Percentiles rank a stretch among this genome's conserved stretches.
Conservation (phyloP, 37 sponge, comb jelly and placozoan genomes). For the Chondrilla cf. caribensis region DNA sequence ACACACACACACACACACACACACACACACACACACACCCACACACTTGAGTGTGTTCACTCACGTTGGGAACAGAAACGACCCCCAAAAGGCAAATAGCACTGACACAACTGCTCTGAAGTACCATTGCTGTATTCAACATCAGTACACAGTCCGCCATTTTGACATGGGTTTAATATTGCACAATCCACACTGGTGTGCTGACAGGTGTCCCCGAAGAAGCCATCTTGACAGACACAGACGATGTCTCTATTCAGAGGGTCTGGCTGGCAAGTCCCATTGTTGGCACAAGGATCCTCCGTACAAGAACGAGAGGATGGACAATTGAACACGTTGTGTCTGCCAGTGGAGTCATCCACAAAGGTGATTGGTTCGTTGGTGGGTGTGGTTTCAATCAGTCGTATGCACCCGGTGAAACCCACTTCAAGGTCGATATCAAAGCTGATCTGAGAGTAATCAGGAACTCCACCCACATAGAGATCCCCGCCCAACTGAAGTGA, state of each 20-base stretch:
- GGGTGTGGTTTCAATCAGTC: constrained; percentile 5
- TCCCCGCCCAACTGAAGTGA: constrained; percentile 44
- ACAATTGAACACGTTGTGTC: constrained; percentile 28
- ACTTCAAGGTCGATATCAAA: not conserved
- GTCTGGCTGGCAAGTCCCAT: constrained; percentile 34
- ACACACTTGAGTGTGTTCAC: not conserved
- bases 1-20: not conserved
- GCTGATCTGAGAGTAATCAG: not conserved
- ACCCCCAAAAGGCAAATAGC: constrained; percentile 62
- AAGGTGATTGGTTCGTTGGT: constrained; percentile 13
- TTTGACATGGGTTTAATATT: constrained; percentile 25
- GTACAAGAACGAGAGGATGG: constrained; percentile 7
- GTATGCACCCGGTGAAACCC: constrained; percentile 51
- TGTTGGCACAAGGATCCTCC: constrained; percentile 27
- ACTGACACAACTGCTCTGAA: constrained; percentile 34
- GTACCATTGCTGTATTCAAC: not conserved
- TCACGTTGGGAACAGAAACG: constrained; percentile 45
- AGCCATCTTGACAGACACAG: constrained; percentile 25
- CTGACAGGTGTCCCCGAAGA: constrained; percentile 40
- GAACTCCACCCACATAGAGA: constrained; percentile 45
- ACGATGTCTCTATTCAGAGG: not conserved
- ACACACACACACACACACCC: not conserved
- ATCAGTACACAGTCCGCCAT: constrained; percentile 33
- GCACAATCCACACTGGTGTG: constrained; percentile 3
- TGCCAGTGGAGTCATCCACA: constrained; percentile 25